phyloP scores from a whole-genome alignment of 2,797 vertebrate genomes.

The Anabas testudineus region DNA sequence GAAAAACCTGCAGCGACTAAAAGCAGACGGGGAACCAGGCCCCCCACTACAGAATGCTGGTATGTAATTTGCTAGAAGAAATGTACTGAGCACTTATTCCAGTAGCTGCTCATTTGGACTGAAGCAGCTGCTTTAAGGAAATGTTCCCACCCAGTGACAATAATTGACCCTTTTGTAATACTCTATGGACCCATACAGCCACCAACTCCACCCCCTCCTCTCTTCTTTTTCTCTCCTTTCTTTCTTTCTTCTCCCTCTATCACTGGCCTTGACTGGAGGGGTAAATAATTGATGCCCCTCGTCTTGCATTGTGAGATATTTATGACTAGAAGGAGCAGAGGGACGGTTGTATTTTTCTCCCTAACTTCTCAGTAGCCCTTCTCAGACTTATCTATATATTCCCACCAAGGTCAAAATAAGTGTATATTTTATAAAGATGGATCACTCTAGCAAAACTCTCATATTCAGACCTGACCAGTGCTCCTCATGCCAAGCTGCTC shows the following conservation, averaged over 20 bases:
- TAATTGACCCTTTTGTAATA: conserved; percentile 40
- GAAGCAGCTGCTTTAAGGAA: not conserved
- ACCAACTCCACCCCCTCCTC: not conserved
- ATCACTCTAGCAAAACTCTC: conserved; percentile 66
- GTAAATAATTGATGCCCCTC: conserved; percentile 82
- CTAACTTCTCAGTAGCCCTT: conserved; percentile 68
- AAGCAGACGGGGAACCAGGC: conserved; percentile 23
- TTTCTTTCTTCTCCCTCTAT: conserved; percentile 34
- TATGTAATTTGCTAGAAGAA: conserved; percentile 4
- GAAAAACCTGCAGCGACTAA: conserved; percentile 16
- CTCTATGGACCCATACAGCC: not conserved
- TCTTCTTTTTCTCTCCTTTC: conserved; percentile 11
- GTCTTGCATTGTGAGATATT: conserved; percentile 77
- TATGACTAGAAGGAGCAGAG: conserved; percentile 73
- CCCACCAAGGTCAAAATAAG: conserved; percentile 82
- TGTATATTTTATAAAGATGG: conserved; percentile 82
- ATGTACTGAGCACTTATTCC: conserved; percentile 22
- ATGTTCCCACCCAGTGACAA: conserved; percentile 6
- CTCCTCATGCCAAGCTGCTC: conserved; percentile 53
- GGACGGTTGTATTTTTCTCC: conserved; percentile 74
- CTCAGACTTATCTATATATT: conserved; percentile 77
- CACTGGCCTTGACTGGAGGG: conserved; percentile 71
- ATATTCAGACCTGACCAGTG: conserved; percentile 56
- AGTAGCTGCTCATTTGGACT: not conserved
- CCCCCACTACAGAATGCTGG: not conserved